Conservation (phyloP, 2,113 vertebrate genomes). For the Synodontis membranacea region DNA sequence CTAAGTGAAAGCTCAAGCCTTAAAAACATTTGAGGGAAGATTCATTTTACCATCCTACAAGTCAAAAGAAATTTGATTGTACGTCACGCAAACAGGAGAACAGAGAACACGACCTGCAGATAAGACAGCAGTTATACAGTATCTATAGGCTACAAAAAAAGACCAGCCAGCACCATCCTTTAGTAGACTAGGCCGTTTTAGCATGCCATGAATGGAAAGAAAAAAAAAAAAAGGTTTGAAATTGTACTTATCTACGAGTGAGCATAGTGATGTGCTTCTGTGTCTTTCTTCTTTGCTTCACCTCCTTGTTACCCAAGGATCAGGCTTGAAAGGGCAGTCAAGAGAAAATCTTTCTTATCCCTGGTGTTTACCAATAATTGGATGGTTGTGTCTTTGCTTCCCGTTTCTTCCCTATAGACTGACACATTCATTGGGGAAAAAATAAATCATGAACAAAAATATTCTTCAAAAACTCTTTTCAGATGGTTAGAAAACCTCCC, state of each 20-base stretch:
- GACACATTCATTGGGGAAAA: not conserved
- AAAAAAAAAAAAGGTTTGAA: not conserved
- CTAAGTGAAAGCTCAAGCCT: too few relatives aligned
- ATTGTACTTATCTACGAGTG: not conserved
- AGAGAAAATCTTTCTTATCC: slow-evolving; percentile 29
- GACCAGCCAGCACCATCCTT: not conserved
- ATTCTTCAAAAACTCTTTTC: not conserved
- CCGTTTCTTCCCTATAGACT: slow-evolving; percentile 6
- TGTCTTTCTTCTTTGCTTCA: not conserved
- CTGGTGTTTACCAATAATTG: slow-evolving; percentile 48
- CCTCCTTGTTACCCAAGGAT: not conserved
- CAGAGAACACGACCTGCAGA: not conserved
- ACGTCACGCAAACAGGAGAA: not conserved
- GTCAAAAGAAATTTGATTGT: not conserved
- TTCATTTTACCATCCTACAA: not conserved
- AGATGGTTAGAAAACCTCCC: not conserved
- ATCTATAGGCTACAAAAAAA: not conserved
- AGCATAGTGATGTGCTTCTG: slow-evolving; percentile 17
- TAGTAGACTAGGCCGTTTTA: not conserved
- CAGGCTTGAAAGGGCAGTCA: slow-evolving; percentile 29
- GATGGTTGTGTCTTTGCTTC: slow-evolving; percentile 18
- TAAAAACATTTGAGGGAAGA: not conserved
- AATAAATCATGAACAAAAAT: not conserved
- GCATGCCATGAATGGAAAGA: not conserved
- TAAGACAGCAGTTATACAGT: not conserved